These are phyloP conservation scores for Lordiphosa collinella DNA, from an alignment of 1,140 invertebrate genomes.

Conservation along the genomic window DNA sequence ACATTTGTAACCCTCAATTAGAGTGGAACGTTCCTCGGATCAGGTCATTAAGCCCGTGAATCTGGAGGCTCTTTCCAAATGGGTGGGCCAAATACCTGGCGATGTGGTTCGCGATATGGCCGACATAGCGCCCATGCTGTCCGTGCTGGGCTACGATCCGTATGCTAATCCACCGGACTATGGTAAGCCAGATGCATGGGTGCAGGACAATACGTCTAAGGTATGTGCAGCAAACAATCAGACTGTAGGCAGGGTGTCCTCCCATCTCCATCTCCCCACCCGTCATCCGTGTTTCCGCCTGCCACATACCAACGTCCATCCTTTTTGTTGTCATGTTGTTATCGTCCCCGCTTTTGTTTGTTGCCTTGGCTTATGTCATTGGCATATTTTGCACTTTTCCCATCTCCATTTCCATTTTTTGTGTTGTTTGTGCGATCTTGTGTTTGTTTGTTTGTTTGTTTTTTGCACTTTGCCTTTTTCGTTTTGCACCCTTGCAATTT, in stretches of 20 bases:
- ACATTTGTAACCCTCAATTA: conserved; percentile 77
- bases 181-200: conserved; percentile 90
- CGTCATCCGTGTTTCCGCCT: neutral
- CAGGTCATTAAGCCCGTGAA: conserved; percentile 99
- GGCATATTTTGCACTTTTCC: conserved; percentile 53
- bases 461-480: conserved; percentile 41
- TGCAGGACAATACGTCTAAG: conserved; percentile 88
- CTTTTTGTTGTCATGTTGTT: conserved; percentile 5
- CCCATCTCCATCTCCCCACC: neutral
- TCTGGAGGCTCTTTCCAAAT: conserved; percentile 96
- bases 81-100: conserved; percentile 95
- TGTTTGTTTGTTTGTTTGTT: conserved; percentile 40
- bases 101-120: conserved; percentile 95
- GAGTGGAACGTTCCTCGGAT: conserved; percentile 98
- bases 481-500: conserved; percentile 44
- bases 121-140: conserved; percentile 94
- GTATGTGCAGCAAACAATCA: conserved; percentile 72
- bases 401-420: conserved; percentile 17
- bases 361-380: conserved; percentile 32
- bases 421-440: conserved; percentile 30
- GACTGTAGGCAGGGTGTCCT: conserved; percentile 18
- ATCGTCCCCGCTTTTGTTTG: conserved; percentile 18
- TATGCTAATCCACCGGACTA: conserved; percentile 96
- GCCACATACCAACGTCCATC: neutral
- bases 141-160: conserved; percentile 95